phyloP scores from a whole-genome alignment of 2,888 invertebrate species.

The Alitta virens region DNA sequence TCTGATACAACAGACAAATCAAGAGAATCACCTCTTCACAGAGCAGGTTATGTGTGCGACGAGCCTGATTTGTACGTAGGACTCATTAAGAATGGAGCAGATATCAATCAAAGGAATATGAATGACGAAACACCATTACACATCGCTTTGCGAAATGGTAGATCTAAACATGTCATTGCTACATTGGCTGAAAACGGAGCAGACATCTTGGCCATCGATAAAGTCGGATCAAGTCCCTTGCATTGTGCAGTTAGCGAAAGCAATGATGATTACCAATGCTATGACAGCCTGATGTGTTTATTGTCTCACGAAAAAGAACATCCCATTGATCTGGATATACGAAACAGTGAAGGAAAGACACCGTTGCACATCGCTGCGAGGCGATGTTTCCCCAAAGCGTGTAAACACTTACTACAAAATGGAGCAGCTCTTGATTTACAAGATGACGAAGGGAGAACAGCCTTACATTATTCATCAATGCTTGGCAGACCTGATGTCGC shows the following conservation, averaged over 20 bases:
- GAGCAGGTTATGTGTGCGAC: neutral
- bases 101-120: neutral
- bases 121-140: neutral
- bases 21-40: neutral
- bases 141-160: neutral
- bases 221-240: neutral
- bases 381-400: neutral
- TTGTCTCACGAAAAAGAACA: neutral
- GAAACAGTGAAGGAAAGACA: neutral
- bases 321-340: neutral
- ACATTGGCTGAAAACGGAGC: neutral
- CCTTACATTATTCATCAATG: neutral
- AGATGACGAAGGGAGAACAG: neutral
- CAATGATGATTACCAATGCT: neutral
- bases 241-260: neutral
- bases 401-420: neutral
- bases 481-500: neutral
- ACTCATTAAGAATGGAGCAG: neutral
- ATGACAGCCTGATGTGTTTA: neutral
- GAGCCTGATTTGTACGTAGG: neutral
- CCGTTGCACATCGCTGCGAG: neutral
- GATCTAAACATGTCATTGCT: neutral
- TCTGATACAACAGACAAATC: neutral
- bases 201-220: neutral
- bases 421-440: neutral